These are phyloP conservation scores for Mesoligia furuncula DNA, from an alignment of 2,888 invertebrate genomes.

Conservation along the genomic window DNA sequence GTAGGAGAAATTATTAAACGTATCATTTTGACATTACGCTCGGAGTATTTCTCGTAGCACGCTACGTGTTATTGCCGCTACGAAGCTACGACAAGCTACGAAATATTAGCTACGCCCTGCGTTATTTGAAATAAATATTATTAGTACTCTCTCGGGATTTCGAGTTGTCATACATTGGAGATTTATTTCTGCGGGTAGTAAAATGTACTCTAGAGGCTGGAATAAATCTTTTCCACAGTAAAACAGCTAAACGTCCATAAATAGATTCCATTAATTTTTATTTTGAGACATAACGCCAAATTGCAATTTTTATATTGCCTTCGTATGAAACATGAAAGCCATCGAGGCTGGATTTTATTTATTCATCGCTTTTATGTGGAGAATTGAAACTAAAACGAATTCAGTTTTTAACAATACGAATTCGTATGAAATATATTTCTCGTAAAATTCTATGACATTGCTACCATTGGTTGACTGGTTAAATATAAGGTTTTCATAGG, in stretches of 20 bases:
- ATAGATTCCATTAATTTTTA: background rate
- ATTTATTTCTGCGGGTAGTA: slow-evolving; percentile 37
- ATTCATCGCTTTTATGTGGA: slow-evolving; percentile 41
- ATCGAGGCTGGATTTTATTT: slow-evolving; percentile 25
- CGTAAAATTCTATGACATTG: slow-evolving; percentile 16
- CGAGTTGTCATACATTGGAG: slow-evolving; percentile 30
- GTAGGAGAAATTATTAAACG: slow-evolving; percentile 46
- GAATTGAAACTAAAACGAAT: slow-evolving; percentile 49
- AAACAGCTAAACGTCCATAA: background rate
- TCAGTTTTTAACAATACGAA: slow-evolving; percentile 29
- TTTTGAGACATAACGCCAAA: slow-evolving; percentile 2
- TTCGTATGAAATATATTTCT: slow-evolving; percentile 32
- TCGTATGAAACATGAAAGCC: slow-evolving; percentile 1
- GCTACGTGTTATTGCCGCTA: slow-evolving; percentile 62
- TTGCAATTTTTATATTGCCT: background rate
- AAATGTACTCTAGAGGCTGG: slow-evolving; percentile 11
- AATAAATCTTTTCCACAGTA: background rate
- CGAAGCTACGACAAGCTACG: slow-evolving; percentile 66
- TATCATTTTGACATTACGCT: slow-evolving; percentile 57
- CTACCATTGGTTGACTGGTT: background rate
- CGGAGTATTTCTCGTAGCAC: slow-evolving; percentile 53
- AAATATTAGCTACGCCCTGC: slow-evolving; percentile 43
- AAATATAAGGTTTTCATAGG: slow-evolving; percentile 5
- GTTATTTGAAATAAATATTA: slow-evolving; percentile 55
- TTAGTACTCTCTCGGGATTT: slow-evolving; percentile 34